Percentiles rank a stretch among this genome's conserved stretches.
Conservation (phyloP, 2,888 invertebrate genomes). For the Xestoiulus laeticollis region DNA sequence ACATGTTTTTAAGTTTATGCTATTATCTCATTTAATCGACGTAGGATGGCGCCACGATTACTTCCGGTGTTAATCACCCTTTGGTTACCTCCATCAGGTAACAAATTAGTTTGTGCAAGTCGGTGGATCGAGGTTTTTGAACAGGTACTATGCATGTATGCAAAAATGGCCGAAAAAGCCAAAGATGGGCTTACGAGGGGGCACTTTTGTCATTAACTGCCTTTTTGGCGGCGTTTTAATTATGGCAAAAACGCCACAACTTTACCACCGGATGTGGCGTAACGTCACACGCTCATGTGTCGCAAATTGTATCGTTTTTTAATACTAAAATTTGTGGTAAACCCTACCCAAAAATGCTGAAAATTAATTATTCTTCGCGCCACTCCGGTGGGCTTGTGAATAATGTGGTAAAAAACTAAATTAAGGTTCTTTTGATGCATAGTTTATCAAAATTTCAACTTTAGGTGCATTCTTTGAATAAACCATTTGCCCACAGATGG, state of each 20-base stretch:
- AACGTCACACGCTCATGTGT: background rate
- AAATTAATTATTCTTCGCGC: slow-evolving; percentile 4
- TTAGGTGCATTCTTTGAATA: background rate
- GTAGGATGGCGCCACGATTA: background rate
- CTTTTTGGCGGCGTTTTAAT: slow-evolving; percentile 15
- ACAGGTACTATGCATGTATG: background rate
- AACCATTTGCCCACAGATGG: background rate
- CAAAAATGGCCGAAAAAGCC: slow-evolving; percentile 3
- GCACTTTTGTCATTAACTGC: background rate
- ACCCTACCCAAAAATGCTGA: slow-evolving; percentile 16
- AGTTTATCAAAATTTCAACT: background rate
- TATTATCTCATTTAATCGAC: too few relatives aligned
- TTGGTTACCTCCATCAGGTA: background rate
- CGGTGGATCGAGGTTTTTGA: background rate
- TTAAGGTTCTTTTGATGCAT: background rate
- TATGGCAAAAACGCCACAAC: background rate
- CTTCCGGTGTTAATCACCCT: background rate
- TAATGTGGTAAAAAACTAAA: background rate
- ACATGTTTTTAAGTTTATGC: too few relatives aligned
- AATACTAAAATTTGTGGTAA: background rate
- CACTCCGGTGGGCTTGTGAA: background rate
- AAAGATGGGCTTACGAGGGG: background rate
- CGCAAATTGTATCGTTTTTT: background rate
- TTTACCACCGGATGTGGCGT: background rate
- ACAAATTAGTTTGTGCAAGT: slow-evolving; percentile 21